Base-by-base conservation (phyloP, 2,113 vertebrate species). In the Meles meles region DNA sequence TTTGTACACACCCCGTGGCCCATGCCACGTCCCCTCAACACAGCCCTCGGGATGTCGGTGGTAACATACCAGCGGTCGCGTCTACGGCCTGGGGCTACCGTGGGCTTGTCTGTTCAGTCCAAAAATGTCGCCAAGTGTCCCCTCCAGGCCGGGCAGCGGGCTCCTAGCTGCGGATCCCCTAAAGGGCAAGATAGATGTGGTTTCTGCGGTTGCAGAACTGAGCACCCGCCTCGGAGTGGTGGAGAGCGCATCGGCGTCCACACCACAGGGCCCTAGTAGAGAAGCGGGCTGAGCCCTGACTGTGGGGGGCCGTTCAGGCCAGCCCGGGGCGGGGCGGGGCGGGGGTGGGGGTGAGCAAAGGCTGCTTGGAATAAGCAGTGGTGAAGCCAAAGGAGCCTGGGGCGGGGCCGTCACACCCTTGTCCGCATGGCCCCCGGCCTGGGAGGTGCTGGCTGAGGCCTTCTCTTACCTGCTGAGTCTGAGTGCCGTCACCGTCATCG, bases 21-120 rank as follows among this genome's bases (percentile, higher is more conserved):
- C 15, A 0, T 27, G 17, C 11, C 18, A 3, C 15, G 21, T 18
- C 10, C 4, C 20, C 21, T 55, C 42, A 0, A 15, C 44, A 6
- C 27, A 2, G 0, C 15, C 7, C 57, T 21, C 13, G 3, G n/a
- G 1, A 7, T 1, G 1, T 2, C 1, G 18, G 34, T 0, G 1
- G 42, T 20, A 0, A n/a, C 2, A 3, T n/a, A 15, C 71, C 49
- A 4, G 3, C 3, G 8, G n/a, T 34, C 0, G 0, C 0, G 5
- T 31, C n/a, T 12, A 0, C 44, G 31, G 42, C 34, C 42, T 2
- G 1, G 7, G 52, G 29, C 23, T 39, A 0, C 71, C 3, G 3
- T 18, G 31, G 13, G 4, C 77, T 34, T 8, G 55, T 49, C 0
- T 9, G 25, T 47, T 37, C 12, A 0, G n/a, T 29, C 37, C 69